These are phyloP conservation scores for Protodeltote pygarga DNA, from an alignment of 2,888 invertebrate genomes.

Conservation along the genomic window DNA sequence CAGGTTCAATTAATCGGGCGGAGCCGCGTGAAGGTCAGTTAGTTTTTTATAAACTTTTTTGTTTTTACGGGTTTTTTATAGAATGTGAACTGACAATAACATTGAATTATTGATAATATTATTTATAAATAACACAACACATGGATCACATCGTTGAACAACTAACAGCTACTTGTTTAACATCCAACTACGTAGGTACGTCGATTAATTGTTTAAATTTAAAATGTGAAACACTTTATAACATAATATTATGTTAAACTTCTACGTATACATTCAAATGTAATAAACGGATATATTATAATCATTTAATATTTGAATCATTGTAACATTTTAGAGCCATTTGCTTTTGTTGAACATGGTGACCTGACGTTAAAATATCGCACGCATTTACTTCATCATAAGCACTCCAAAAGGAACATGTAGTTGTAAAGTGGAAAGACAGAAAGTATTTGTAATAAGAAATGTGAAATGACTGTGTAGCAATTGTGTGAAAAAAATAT, in stretches of 20 bases:
- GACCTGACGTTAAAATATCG: not conserved
- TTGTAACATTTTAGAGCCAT: conserved; percentile 18
- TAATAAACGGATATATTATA: conserved; percentile 7
- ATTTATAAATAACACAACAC: conserved; percentile 35
- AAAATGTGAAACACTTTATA: conserved; percentile 23
- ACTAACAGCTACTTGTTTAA: conserved; percentile 37
- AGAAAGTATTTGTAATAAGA: conserved; percentile 24
- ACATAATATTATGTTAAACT: conserved; percentile 34
- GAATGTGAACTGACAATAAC: conserved; percentile 32
- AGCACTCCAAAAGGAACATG: conserved; percentile 37
- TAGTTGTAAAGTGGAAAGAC: conserved; percentile 25
- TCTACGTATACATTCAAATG: conserved; percentile 32
- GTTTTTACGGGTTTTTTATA: conserved; percentile 40
- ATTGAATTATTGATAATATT: conserved; percentile 26
- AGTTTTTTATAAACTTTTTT: conserved; percentile 3
- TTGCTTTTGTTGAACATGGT: conserved; percentile 2
- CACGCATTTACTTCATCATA: not conserved
- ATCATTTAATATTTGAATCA: conserved; percentile 8
- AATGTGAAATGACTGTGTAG: conserved; percentile 6
- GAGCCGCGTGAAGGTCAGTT: too few species aligned
- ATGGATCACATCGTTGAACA: conserved; percentile 32
- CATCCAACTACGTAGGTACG: conserved; percentile 29
- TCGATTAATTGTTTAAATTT: conserved; percentile 23
- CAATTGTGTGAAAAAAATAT: not conserved
- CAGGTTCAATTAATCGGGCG: too few species aligned